phyloP scores from a whole-genome alignment of 35 echinoderm and acorn worm species.

The Lytechinus variegatus region DNA sequence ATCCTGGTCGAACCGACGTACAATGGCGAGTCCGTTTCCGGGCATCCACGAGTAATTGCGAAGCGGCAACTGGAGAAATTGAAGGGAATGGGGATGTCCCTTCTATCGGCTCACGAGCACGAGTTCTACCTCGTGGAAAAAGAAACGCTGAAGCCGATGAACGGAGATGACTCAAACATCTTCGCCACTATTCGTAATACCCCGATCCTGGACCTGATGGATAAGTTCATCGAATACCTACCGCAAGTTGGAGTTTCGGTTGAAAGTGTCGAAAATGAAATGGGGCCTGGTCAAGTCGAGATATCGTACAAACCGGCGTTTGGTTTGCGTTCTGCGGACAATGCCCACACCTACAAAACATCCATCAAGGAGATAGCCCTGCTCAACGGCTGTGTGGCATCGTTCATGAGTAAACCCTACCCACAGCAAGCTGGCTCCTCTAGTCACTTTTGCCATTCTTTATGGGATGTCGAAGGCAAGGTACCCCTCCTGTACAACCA shows the following conservation, averaged over 20 bases:
- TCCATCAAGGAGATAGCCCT: constrained; percentile 61
- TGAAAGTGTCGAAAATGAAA: constrained; percentile 60
- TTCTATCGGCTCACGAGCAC: constrained; percentile 67
- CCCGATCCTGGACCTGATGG: constrained; percentile 39
- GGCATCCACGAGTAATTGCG: constrained; percentile 61
- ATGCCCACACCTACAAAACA: neutral
- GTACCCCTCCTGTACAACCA: constrained; percentile 52
- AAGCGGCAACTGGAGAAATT: constrained; percentile 58
- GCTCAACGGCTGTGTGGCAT: constrained; percentile 41
- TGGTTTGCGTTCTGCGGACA: constrained; percentile 63
- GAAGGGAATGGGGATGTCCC: constrained; percentile 44
- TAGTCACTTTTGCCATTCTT: constrained; percentile 70
- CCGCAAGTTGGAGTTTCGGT: constrained; percentile 63
- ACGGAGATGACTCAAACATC: neutral
- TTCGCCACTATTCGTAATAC: constrained; percentile 3
- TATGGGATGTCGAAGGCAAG: constrained; percentile 64
- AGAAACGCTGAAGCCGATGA: neutral
- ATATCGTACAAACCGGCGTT: constrained; percentile 65
- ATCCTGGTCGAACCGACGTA: constrained; percentile 55
- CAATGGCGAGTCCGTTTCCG: constrained; percentile 22
- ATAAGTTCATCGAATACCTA: constrained; percentile 53
- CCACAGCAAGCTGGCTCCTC: constrained; percentile 9
- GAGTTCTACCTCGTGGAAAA: constrained; percentile 62
- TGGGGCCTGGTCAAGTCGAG: constrained; percentile 66
- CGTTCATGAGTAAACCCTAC: constrained; percentile 72